phyloP scores from a whole-genome alignment of 2,113 vertebrate species.

The Zosterops hypoxanthus region DNA sequence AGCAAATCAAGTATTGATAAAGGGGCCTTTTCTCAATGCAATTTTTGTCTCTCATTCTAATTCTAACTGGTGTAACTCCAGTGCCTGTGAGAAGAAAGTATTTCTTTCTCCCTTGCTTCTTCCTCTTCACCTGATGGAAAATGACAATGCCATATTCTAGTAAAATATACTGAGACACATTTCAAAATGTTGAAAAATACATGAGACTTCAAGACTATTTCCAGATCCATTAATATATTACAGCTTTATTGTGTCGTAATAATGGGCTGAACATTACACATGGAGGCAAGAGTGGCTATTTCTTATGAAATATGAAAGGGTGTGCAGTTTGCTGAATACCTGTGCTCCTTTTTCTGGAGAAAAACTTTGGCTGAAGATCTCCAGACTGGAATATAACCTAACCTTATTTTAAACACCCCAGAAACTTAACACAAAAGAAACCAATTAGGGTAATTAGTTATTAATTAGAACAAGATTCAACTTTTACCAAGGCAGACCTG shows the following conservation, averaged over 20 bases:
- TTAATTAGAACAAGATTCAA: background rate
- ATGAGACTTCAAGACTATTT: conserved; percentile 24
- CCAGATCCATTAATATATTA: conserved; percentile 38
- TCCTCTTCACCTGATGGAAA: conserved; percentile 17
- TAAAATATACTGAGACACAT: conserved; percentile 26
- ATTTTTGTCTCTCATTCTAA: background rate
- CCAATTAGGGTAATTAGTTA: background rate
- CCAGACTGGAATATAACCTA: background rate
- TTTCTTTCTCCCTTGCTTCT: background rate
- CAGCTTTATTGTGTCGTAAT: background rate
- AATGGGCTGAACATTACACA: background rate
- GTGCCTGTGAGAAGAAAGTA: background rate
- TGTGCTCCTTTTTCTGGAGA: background rate
- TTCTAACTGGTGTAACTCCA: background rate
- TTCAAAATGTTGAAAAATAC: conserved; percentile 46
- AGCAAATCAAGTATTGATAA: background rate
- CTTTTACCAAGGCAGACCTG: background rate
- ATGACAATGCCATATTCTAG: background rate
- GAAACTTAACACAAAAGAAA: background rate
- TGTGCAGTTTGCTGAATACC: background rate
- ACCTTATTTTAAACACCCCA: background rate
- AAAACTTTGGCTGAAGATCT: background rate
- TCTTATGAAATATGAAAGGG: background rate
- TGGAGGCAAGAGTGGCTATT: background rate
- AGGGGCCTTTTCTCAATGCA: background rate